These are phyloP conservation scores for Morpho achilles DNA, from an alignment of 2,888 invertebrate species.

Conservation along the genomic window DNA sequence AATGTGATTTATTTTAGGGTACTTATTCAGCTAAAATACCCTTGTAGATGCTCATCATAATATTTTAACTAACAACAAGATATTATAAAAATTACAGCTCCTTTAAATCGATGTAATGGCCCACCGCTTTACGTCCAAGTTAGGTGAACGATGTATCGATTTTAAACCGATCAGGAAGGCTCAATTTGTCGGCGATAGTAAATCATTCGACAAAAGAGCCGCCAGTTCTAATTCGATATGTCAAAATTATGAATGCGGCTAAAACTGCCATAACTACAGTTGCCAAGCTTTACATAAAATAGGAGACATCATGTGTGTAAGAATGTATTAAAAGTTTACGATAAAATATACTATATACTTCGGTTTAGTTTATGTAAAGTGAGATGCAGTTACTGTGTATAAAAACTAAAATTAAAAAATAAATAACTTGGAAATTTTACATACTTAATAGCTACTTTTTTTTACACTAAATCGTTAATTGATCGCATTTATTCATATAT, in stretches of 20 bases:
- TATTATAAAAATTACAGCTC: conserved; percentile 51
- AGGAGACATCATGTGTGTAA: neutral
- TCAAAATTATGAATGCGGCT: conserved; percentile 61
- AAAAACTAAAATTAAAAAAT: neutral
- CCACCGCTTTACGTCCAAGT: conserved; percentile 53
- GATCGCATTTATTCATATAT: too few relatives aligned
- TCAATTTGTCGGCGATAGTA: conserved; percentile 74
- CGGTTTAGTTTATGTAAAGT: too few relatives aligned
- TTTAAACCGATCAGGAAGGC: conserved; percentile 47
- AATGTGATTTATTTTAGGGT: too few relatives aligned
- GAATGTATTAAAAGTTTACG: conserved; percentile 6
- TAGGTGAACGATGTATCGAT: conserved; percentile 50
- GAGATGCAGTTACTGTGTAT: neutral
- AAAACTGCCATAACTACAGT: conserved; percentile 5
- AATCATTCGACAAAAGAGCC: conserved; percentile 74
- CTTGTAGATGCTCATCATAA: neutral
- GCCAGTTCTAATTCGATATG: conserved; percentile 74
- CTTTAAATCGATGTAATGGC: conserved; percentile 70
- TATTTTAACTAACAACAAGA: neutral
- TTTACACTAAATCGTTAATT: too few relatives aligned
- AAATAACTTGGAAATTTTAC: too few relatives aligned
- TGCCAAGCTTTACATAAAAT: neutral
- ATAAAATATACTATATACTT: too few relatives aligned
- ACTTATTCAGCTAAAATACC: neutral
- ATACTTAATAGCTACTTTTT: too few relatives aligned